Evolutionary conservation across 2,888 invertebrate species (phyloP).

Genomic region (Troides helena): DNA sequence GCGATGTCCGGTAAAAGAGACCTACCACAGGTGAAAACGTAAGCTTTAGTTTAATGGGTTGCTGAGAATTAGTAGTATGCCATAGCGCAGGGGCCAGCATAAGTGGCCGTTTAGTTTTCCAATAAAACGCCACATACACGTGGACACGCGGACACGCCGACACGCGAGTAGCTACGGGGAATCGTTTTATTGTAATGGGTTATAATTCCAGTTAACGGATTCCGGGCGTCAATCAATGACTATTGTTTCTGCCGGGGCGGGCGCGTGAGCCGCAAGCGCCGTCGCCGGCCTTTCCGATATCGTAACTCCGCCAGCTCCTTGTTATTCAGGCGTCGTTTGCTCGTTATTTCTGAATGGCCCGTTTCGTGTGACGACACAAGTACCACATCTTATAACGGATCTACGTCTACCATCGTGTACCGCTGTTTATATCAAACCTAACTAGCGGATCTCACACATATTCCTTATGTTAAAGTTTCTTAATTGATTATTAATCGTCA

Average conservation of each 20-base stretch:
- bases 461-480: too few species aligned
- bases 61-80: not conserved
- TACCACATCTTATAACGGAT: conserved; percentile 64
- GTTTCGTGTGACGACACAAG: conserved; percentile 62
- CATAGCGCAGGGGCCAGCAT: conserved; percentile 32
- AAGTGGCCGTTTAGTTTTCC: conserved; percentile 41
- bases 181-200: conserved; percentile 66
- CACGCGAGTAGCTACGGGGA: conserved; percentile 55
- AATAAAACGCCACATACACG: conserved; percentile 44
- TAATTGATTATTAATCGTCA: too few species aligned
- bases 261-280: conserved; percentile 65
- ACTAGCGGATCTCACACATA: too few species aligned
- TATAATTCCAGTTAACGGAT: conserved; percentile 64
- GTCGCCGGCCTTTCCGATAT: conserved; percentile 58
- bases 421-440: too few species aligned
- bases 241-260: conserved; percentile 59
- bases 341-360: conserved; percentile 67
- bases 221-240: conserved; percentile 56
- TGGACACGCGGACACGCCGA: conserved; percentile 40
- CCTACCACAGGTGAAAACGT: not conserved
- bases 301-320: conserved; percentile 62
- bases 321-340: conserved; percentile 67
- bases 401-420: conserved; percentile 22
- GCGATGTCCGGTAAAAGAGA: too few species aligned
- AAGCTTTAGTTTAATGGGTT: not conserved